Conservation (phyloP, 2,113 vertebrate genomes). For the Saccopteryx leptura region DNA sequence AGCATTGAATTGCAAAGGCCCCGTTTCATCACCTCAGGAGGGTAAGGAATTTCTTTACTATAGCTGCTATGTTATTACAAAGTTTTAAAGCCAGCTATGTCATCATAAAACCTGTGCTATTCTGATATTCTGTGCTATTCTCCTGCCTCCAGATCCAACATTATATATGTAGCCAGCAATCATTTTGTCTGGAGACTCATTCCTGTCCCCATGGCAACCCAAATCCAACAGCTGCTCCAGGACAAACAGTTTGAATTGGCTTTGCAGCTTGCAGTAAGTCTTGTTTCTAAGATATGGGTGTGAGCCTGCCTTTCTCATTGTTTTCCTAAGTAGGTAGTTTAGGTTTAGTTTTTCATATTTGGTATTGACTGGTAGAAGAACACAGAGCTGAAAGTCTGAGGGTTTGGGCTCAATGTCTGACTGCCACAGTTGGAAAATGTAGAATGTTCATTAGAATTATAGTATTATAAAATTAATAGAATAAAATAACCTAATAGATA, state of each 20-base stretch:
- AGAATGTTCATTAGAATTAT: not conserved
- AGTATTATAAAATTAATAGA: slow-evolving; percentile 17
- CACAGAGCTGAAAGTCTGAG: not conserved
- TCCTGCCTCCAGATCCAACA: slow-evolving; percentile 92
- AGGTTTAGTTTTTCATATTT: slow-evolving; percentile 13
- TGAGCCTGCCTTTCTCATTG: not conserved
- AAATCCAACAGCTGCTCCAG: slow-evolving; percentile 98
- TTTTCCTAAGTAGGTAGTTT: not conserved
- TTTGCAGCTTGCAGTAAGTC: slow-evolving; percentile 97
- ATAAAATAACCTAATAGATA: slow-evolving; percentile 45
- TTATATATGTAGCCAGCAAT: slow-evolving; percentile 99
- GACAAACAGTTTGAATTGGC: slow-evolving; percentile 99
- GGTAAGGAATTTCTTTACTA: slow-evolving; percentile 87
- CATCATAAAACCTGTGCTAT: not conserved
- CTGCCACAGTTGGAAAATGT: not conserved
- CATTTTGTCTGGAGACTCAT: slow-evolving; percentile 99
- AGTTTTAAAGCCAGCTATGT: not conserved
- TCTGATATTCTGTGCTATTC: slow-evolving; percentile 44
- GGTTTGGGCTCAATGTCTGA: not conserved
- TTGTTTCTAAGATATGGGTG: not conserved
- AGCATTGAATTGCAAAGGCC: slow-evolving; percentile 98
- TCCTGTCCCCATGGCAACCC: slow-evolving; percentile 97
- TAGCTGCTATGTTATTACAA: not conserved
- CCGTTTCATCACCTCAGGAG: slow-evolving; percentile 97
- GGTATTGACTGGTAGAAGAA: not conserved